Conservation (phyloP, 2,888 invertebrate species). For the Synergus itoensis region DNA sequence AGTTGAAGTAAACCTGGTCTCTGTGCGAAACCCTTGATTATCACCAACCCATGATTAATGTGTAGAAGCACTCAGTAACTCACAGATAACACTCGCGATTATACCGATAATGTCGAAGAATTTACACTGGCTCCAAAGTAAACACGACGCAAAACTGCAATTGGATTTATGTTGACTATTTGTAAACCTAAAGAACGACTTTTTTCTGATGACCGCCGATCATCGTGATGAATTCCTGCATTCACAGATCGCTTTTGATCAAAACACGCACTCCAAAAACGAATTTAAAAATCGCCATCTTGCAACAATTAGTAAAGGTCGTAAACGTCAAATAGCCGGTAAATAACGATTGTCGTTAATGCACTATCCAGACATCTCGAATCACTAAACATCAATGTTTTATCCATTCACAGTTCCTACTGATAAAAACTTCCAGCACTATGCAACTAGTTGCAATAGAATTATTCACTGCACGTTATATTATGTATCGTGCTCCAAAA, state of each 20-base stretch:
- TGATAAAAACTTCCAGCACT: neutral
- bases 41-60: conserved; percentile 50
- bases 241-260: neutral
- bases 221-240: neutral
- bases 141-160: neutral
- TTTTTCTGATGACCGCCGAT: neutral
- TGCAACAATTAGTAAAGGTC: conserved; percentile 2
- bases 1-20: conserved; percentile 39
- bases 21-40: conserved; percentile 43
- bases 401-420: neutral
- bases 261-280: neutral
- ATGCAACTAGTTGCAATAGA: conserved; percentile 10
- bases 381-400: neutral
- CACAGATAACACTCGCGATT: conserved; percentile 15
- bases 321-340: neutral
- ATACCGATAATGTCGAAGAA: neutral
- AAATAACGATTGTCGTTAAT: conserved; percentile 3
- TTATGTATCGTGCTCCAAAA: neutral
- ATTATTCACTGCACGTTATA: conserved; percentile 10
- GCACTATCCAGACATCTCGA: neutral
- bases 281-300: conserved; percentile 9
- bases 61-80: neutral
- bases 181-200: neutral
- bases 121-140: neutral
- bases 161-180: neutral